phyloP scores from a whole-genome alignment of 2,113 vertebrate species.

The Oncorhynchus masou region DNA sequence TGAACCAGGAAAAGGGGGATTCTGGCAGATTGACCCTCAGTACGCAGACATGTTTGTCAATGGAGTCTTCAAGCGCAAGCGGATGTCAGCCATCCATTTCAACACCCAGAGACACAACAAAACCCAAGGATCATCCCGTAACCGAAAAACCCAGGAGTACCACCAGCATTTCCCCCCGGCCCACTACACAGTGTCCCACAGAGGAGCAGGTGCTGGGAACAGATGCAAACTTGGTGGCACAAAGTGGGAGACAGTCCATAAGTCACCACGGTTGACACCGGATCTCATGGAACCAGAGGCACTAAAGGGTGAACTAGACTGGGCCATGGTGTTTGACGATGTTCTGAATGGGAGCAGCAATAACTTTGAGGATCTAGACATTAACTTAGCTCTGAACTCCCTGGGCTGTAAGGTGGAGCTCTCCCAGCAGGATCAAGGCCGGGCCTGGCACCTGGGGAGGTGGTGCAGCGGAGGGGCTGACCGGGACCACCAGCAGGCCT shows the following conservation, averaged over 20 bases:
- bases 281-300: not conserved
- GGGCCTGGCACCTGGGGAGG: not conserved
- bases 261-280: constrained; percentile 17
- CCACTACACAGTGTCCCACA: not conserved
- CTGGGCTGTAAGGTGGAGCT: constrained; percentile 43
- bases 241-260: constrained; percentile 12
- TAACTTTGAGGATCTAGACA: constrained; percentile 55
- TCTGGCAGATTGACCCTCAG: constrained; percentile 63
- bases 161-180: not conserved
- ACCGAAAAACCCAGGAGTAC: not conserved
- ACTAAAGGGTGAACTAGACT: constrained; percentile 33
- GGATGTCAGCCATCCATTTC: constrained; percentile 19
- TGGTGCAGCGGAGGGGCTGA: constrained; percentile 11
- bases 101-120: constrained; percentile 16
- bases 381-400: constrained; percentile 46
- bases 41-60: constrained; percentile 55
- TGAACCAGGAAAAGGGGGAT: constrained; percentile 76
- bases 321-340: constrained; percentile 38
- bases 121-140: not conserved
- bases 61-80: constrained; percentile 48
- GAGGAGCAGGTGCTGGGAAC: not conserved
- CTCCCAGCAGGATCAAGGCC: constrained; percentile 7
- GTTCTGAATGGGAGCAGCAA: constrained; percentile 21
- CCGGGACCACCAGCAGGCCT: not conserved
- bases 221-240: constrained; percentile 21